These are phyloP conservation scores for Emydura subglobosa DNA, from an alignment of 2,113 vertebrate genomes.

Conservation along the genomic window DNA sequence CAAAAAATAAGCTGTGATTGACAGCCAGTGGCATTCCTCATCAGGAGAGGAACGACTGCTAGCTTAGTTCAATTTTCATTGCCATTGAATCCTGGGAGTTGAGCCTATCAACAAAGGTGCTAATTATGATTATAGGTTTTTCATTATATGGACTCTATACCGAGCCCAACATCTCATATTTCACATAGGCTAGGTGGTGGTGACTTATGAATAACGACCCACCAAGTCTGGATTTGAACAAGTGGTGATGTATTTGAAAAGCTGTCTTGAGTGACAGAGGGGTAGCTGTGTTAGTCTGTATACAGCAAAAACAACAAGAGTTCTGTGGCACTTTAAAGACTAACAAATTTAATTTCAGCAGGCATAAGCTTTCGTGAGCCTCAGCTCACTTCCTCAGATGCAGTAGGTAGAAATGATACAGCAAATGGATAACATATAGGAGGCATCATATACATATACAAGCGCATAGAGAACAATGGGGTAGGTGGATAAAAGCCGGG, in stretches of 20 bases:
- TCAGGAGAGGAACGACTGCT: background rate
- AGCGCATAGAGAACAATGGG: too few relatives aligned
- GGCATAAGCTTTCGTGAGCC: too few relatives aligned
- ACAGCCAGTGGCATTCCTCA: background rate
- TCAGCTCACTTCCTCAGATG: too few relatives aligned
- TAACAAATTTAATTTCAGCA: too few relatives aligned
- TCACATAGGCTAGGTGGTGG: background rate
- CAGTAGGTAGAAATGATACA: too few relatives aligned
- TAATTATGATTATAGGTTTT: background rate
- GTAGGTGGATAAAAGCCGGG: too few relatives aligned
- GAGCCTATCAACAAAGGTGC: background rate
- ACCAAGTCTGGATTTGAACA: background rate
- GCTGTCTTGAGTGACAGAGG: background rate
- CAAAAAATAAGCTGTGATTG: background rate
- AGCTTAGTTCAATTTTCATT: background rate
- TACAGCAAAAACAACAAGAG: too few relatives aligned
- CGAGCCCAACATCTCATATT: background rate
- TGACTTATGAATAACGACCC: background rate
- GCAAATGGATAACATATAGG: too few relatives aligned
- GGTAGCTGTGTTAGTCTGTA: too few relatives aligned
- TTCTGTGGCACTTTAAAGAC: too few relatives aligned
- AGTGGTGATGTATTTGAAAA: background rate
- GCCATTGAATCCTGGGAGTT: background rate
- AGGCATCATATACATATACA: too few relatives aligned
- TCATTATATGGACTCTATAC: background rate